A percentile compares a stretch with the other conserved stretches of the same genome.
These are phyloP conservation scores for Oenanthe oenanthe DNA, from an alignment of 2,113 vertebrate genomes.

Conservation along the genomic window DNA sequence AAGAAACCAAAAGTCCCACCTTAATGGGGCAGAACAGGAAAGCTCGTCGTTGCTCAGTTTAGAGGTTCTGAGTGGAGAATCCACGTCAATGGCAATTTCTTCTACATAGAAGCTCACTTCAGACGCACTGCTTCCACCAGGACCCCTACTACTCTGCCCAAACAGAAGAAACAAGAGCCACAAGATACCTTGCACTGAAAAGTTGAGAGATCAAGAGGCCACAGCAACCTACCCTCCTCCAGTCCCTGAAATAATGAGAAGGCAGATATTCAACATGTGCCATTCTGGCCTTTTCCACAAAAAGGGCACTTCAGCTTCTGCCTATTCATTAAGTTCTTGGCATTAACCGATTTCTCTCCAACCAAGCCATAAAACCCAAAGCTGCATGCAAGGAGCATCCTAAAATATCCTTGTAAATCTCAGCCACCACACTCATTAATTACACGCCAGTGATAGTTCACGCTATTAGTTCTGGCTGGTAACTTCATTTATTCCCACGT, in stretches of 20 bases:
- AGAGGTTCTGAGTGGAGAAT: not conserved
- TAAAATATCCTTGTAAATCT: conserved; percentile 77
- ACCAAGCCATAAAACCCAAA: conserved; percentile 62
- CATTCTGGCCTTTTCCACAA: not conserved
- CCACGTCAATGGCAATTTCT: accelerated
- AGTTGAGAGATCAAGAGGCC: not conserved
- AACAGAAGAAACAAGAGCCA: not conserved
- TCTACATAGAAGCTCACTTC: not conserved
- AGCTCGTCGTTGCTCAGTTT: not conserved
- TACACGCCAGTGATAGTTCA: conserved; percentile 65
- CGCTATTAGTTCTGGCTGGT: conserved; percentile 76
- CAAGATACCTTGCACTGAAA: not conserved
- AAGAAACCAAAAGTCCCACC: not conserved
- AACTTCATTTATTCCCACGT: conserved; percentile 77
- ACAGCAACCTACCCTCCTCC: not conserved
- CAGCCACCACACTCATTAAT: conserved; percentile 71
- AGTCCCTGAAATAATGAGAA: not conserved
- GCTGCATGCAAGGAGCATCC: conserved; percentile 59
- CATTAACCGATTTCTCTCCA: conserved; percentile 63
- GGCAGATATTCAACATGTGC: not conserved
- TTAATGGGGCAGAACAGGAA: not conserved
- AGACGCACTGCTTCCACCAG: not conserved
- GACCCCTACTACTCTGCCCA: not conserved
- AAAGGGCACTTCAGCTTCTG: not conserved
- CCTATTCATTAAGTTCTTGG: conserved; percentile 39